Percentiles rank a stretch among this genome's conserved stretches.
phyloP scores from a whole-genome alignment of 2,113 vertebrate species.

The Bubo bubo region DNA sequence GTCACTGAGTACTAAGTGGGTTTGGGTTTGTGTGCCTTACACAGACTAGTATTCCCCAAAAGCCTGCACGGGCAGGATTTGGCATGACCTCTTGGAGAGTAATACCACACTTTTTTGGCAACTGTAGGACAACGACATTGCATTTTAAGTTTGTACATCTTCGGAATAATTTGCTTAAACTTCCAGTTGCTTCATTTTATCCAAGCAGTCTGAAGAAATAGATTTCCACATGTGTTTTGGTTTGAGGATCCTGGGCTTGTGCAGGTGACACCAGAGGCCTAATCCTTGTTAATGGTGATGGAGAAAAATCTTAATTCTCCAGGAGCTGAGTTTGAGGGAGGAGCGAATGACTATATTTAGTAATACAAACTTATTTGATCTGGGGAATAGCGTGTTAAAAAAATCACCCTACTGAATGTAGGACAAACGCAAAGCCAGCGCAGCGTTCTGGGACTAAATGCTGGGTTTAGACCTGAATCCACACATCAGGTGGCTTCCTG shows the following conservation, averaged over 20 bases:
- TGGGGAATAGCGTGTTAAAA: not conserved
- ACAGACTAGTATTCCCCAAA: not conserved
- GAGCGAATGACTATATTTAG: not conserved
- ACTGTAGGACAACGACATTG: rapidly evolving
- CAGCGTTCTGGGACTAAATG: not conserved
- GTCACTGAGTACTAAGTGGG: not conserved
- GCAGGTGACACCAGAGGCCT: not conserved
- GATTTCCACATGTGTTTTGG: not conserved
- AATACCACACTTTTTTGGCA: not conserved
- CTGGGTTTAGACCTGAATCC: not conserved
- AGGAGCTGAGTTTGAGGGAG: not conserved
- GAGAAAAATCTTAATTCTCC: not conserved
- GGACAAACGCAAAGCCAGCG: not conserved
- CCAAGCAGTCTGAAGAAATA: not conserved
- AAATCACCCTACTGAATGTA: not conserved
- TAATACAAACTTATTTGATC: not conserved
- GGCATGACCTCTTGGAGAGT: not conserved
- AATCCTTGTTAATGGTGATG: not conserved
- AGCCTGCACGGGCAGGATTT: not conserved
- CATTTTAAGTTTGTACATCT: not conserved
- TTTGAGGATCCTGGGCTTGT: not conserved
- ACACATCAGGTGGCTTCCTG: not conserved
- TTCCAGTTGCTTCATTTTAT: not conserved
- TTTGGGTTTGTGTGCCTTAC: not conserved
- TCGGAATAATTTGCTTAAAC: not conserved